phyloP scores from a whole-genome alignment of 2,888 invertebrate genomes.

The Carterocephalus palaemon region DNA sequence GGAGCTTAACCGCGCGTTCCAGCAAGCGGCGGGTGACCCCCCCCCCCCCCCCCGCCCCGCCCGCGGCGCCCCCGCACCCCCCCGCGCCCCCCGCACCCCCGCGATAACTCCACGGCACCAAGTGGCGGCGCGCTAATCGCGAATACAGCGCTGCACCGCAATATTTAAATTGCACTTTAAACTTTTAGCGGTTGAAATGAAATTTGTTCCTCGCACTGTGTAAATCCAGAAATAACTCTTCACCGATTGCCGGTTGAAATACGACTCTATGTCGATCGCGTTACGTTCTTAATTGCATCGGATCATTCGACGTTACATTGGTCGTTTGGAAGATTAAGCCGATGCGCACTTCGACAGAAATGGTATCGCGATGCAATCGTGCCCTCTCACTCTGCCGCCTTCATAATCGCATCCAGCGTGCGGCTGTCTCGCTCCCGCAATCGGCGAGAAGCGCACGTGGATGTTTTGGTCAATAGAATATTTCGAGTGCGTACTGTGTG shows the following conservation, averaged over 20 bases:
- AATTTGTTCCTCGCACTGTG: conserved; percentile 62
- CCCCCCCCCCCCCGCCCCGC: too few relatives aligned
- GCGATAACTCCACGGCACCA: conserved; percentile 29
- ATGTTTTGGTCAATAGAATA: conserved; percentile 47
- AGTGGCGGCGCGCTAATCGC: conserved; percentile 35
- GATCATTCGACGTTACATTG: conserved; percentile 27
- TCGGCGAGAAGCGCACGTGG: conserved; percentile 40
- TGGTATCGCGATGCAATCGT: conserved; percentile 60
- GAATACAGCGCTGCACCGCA: conserved; percentile 42
- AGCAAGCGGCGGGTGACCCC: conserved; percentile 31
- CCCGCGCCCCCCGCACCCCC: too few relatives aligned
- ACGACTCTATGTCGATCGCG: accelerated
- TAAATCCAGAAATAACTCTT: conserved; percentile 59
- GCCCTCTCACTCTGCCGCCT: conserved; percentile 41
- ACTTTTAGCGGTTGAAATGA: conserved; percentile 66
- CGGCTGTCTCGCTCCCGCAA: conserved; percentile 42
- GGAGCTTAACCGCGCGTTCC: conserved; percentile 41
- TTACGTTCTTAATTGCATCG: conserved; percentile 30
- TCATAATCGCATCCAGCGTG: conserved; percentile 24
- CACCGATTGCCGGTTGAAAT: conserved; percentile 26
- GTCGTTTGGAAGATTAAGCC: conserved; percentile 34
- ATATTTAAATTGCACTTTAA: conserved; percentile 67
- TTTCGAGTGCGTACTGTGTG: conserved; percentile 39
- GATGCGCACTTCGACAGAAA: conserved; percentile 58
- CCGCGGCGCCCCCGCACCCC: too few relatives aligned